Evolutionary conservation across 2,888 invertebrate species (phyloP).

Genomic region (Troides helena): DNA sequence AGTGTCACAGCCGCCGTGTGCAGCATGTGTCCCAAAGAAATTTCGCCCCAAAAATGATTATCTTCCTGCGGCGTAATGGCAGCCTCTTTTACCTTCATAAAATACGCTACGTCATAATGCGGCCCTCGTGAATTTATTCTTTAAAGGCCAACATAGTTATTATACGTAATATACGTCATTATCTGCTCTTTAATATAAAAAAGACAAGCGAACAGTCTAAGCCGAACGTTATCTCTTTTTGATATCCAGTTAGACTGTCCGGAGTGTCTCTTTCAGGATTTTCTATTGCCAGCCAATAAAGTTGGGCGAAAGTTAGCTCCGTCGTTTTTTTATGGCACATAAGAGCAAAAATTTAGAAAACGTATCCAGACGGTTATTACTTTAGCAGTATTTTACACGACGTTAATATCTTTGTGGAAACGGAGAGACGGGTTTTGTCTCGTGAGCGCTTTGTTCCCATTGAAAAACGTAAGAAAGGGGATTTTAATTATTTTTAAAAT

Average conservation of each 20-base stretch:
- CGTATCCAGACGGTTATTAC: slow-evolving; percentile 1
- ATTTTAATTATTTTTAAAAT: too few relatives aligned
- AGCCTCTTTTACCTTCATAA: slow-evolving; percentile 29
- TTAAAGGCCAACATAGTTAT: slow-evolving; percentile 5
- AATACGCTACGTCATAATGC: slow-evolving; percentile 16
- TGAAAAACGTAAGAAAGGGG: too few relatives aligned
- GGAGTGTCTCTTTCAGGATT: not conserved
- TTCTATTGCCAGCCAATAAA: not conserved
- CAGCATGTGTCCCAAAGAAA: slow-evolving; percentile 25
- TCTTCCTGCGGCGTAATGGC: slow-evolving; percentile 23
- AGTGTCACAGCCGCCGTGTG: slow-evolving; percentile 14
- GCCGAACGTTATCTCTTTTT: not conserved
- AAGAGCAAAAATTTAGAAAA: not conserved
- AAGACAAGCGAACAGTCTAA: not conserved
- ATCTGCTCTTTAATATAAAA: not conserved
- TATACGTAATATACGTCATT: not conserved
- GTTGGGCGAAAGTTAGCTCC: not conserved
- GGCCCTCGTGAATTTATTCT: slow-evolving; percentile 20
- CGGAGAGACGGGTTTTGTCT: not conserved
- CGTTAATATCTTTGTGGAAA: not conserved
- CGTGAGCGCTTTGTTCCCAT: not conserved
- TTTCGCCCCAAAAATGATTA: slow-evolving; percentile 26
- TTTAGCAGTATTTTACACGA: not conserved
- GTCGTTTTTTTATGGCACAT: not conserved
- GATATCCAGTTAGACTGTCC: not conserved